Conservation (phyloP, 2,113 vertebrate genomes). For the Sphaerodactylus townsendi region DNA sequence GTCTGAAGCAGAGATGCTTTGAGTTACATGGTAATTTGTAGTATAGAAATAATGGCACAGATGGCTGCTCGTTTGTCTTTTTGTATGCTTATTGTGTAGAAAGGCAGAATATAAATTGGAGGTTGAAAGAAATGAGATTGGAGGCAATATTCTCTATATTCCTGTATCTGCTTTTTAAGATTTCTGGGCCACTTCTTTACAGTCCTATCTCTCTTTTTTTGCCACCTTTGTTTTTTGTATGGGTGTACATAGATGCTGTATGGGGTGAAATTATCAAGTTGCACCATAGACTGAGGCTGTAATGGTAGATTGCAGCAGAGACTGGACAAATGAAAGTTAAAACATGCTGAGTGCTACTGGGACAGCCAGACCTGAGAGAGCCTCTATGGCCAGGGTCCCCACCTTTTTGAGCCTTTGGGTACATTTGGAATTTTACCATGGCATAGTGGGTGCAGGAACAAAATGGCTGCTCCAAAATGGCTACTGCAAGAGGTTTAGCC, state of each 20-base stretch:
- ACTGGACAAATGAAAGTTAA: neutral
- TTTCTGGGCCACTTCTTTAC: neutral
- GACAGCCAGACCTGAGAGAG: neutral
- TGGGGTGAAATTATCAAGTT: neutral
- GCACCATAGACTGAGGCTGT: too few species aligned
- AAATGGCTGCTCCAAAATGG: too few species aligned
- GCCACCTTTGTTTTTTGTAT: neutral
- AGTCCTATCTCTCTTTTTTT: neutral
- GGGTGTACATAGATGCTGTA: too few species aligned
- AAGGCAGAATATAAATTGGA: neutral
- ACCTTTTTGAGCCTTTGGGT: too few species aligned
- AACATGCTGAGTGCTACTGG: neutral
- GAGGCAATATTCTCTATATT: neutral
- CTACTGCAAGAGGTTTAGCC: too few species aligned
- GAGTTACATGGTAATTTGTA: neutral
- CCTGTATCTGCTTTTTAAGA: too few species aligned
- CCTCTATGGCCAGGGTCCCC: too few species aligned
- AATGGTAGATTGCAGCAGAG: neutral
- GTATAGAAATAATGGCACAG: neutral
- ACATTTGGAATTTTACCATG: too few species aligned
- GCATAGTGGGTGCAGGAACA: too few species aligned
- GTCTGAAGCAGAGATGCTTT: neutral
- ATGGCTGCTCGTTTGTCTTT: neutral
- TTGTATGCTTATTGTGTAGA: neutral
- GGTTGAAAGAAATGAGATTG: neutral